Evolutionary conservation across 2,888 invertebrate species (phyloP).

Genomic region (Ctenicera cuprea): DNA sequence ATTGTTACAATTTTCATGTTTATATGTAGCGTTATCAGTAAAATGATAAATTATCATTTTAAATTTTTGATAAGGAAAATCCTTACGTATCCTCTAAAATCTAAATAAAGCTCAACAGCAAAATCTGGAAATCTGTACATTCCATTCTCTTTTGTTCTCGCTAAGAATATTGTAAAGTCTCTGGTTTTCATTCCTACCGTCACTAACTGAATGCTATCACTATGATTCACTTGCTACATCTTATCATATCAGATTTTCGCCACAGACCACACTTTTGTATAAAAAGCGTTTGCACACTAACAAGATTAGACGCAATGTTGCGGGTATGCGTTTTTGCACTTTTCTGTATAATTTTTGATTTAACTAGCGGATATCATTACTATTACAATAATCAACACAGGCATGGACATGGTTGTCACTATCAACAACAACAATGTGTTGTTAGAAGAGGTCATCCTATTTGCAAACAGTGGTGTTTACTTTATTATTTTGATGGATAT

Average conservation of each 20-base stretch:
- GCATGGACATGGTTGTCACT: not conserved
- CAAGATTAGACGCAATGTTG: not conserved
- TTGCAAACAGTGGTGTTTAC: conserved; percentile 35
- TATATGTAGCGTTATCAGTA: too few species aligned
- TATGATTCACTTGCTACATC: not conserved
- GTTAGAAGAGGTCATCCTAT: conserved; percentile 23
- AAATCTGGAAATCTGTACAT: too few species aligned
- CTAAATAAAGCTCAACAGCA: too few species aligned
- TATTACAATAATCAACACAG: not conserved
- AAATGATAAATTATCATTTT: too few species aligned
- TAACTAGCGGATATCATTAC: not conserved
- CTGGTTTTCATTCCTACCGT: too few species aligned
- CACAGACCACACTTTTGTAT: not conserved
- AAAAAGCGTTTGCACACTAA: not conserved
- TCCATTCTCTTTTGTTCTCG: too few species aligned
- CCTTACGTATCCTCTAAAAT: too few species aligned
- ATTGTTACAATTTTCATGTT: too few species aligned
- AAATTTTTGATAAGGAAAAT: too few species aligned
- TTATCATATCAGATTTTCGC: conserved; percentile 2
- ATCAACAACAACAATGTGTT: not conserved
- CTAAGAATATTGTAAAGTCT: too few species aligned
- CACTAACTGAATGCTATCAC: not conserved
- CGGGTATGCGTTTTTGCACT: not conserved
- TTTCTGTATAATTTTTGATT: not conserved
- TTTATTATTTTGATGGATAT: conserved; percentile 14